Base-by-base conservation (phyloP, 2,113 vertebrate genomes). In the Erythrolamprus reginae region DNA sequence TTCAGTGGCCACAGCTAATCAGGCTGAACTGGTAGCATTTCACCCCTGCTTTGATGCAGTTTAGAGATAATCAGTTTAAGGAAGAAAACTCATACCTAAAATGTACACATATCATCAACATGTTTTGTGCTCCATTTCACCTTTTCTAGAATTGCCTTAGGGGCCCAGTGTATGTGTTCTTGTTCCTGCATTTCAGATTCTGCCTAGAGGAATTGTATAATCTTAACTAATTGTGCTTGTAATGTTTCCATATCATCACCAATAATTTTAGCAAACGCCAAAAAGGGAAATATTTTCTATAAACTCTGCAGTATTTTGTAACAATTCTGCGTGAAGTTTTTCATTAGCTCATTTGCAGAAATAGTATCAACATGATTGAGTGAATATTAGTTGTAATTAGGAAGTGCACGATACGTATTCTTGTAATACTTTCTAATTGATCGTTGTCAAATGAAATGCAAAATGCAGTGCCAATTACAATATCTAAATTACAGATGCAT, bases 401-500 rank as follows among this genome's bases (percentile, higher is more conserved):
- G 15, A 70, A 88, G 84, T 89, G 56, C 33, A 70, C 88, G 19
- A 82, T 91, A 9, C 88, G 15, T 88, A 53, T 92, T 95, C 58
- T 51, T 70, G 21, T 33, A 51, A 42, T 87, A 53, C 93, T 94
- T 93, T 51, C 86, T 92, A 91, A 90, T 55, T 86, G 52, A 88
- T 93, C 33, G 61, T 70, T 89, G 52, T 85, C 84, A 92, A 89
- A 92, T 89, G 91, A 90, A 92, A 90, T 88, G 88, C 91, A 42
- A 86, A 92, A 89, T 86, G 85, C 85, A 24, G 33, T 93, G 82
- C 47, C 12, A 93, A 92, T 93, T 90, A 90, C 50, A 55, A 23
- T 47, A 88, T 55, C 86, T n/a, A 87, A 92, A 90, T 94, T 94
- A 90, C n/a, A n/a, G n/a, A n/a, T n/a, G n/a, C 58, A 93, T 94